Percentiles rank a stretch among this genome's conserved stretches.
phyloP scores from a whole-genome alignment of 2,888 invertebrate species.

The Tortrix viridana region DNA sequence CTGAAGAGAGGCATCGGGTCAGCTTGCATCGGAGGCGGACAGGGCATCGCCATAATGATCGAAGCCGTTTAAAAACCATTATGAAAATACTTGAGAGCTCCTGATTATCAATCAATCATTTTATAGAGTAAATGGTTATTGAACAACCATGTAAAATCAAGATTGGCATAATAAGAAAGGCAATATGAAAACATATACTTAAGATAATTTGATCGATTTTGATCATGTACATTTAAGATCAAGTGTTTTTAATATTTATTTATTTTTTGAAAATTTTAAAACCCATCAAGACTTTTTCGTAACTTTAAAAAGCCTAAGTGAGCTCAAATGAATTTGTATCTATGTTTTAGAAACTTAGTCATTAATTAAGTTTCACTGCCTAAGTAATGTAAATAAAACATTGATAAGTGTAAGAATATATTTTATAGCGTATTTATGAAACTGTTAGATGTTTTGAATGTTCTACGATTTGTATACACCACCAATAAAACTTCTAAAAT shows the following conservation, averaged over 20 bases:
- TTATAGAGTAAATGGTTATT: too few relatives aligned
- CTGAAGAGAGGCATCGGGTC: conserved; percentile 95
- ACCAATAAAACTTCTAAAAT: not conserved
- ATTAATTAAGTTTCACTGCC: too few relatives aligned
- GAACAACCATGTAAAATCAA: too few relatives aligned
- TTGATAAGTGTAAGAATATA: too few relatives aligned
- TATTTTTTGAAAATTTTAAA: not conserved
- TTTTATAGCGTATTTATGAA: not conserved
- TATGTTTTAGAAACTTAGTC: too few relatives aligned
- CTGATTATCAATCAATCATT: too few relatives aligned
- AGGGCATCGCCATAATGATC: conserved; percentile 97
- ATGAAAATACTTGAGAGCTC: too few relatives aligned
- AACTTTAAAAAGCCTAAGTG: not conserved
- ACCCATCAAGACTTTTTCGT: too few relatives aligned
- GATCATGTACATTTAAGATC: not conserved
- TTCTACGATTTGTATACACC: not conserved
- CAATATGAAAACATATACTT: not conserved
- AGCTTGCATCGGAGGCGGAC: conserved; percentile 99
- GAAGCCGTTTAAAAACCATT: conserved; percentile 86
- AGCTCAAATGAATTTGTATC: not conserved
- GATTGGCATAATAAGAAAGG: not conserved
- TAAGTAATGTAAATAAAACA: too few relatives aligned
- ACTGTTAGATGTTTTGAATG: conserved; percentile 4
- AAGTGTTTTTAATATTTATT: not conserved
- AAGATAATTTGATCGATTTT: not conserved